Percentiles rank a stretch among this genome's conserved stretches.
These are phyloP conservation scores for Erynnis tages DNA, from an alignment of 2,888 invertebrate genomes.

Conservation along the genomic window DNA sequence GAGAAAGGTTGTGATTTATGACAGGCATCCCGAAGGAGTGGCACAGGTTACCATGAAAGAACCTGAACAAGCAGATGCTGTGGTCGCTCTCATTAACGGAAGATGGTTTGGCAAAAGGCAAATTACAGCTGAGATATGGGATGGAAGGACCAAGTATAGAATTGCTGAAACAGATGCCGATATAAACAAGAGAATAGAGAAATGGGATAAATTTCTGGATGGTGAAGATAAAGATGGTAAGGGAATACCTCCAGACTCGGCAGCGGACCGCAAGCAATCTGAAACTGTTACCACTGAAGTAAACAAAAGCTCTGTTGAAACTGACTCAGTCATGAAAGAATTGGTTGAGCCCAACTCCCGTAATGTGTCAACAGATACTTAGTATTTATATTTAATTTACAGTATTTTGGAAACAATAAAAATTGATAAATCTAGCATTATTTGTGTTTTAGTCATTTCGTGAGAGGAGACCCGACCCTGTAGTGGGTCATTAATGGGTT, in stretches of 20 bases:
- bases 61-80: constrained; percentile 95
- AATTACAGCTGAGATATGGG: constrained; percentile 94
- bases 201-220: constrained; percentile 94
- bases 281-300: constrained; percentile 23
- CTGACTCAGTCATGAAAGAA: neutral
- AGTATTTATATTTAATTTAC: no score
- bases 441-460: no score
- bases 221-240: constrained; percentile 57
- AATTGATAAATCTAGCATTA: no score
- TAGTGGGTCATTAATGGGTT: no score
- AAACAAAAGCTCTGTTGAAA: neutral
- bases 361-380: neutral
- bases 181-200: constrained; percentile 88
- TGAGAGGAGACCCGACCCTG: no score
- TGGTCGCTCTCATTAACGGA: constrained; percentile 92
- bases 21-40: constrained; percentile 96
- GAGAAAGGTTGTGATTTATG: constrained; percentile 94
- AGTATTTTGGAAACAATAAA: no score
- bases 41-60: constrained; percentile 95
- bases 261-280: constrained; percentile 8
- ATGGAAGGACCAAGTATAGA: constrained; percentile 96
- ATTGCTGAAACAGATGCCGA: constrained; percentile 95
- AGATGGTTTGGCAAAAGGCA: constrained; percentile 94
- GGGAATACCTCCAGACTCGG: neutral
- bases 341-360: neutral